Conservation (phyloP, 2,797 vertebrate species). For the Saxicola maurus region DNA sequence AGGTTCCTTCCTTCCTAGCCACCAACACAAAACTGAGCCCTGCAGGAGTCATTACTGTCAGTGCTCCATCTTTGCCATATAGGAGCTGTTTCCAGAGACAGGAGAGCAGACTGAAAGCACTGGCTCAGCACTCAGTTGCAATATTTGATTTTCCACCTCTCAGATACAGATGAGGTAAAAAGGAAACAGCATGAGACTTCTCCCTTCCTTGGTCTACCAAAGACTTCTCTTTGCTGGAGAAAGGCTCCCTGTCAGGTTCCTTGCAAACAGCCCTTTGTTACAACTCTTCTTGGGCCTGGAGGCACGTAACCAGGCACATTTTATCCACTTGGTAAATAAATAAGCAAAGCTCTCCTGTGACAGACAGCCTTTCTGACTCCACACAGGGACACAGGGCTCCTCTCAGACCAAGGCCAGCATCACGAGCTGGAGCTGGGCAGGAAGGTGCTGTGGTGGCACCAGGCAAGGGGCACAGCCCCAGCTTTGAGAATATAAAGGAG, state of each 20-base stretch:
- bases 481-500: neutral
- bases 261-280: neutral
- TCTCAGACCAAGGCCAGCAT: accelerated
- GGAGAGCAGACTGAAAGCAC: neutral
- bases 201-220: neutral
- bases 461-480: neutral
- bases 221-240: neutral
- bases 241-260: neutral
- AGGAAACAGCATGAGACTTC: neutral
- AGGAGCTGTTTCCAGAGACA: neutral
- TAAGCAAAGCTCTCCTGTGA: neutral
- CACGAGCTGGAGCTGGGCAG: neutral
- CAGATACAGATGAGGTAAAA: neutral
- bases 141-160: neutral
- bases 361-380: neutral
- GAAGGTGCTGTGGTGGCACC: neutral
- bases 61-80: accelerated
- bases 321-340: constrained; percentile 1
- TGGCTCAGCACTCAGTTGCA: neutral
- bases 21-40: neutral
- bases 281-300: neutral
- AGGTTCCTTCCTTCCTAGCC: neutral
- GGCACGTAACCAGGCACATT: neutral
- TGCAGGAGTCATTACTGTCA: neutral
- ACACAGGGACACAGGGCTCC: neutral